Evolutionary conservation across 2,797 vertebrate species (phyloP).

Genomic region (Pseudochirops cupreus): DNA sequence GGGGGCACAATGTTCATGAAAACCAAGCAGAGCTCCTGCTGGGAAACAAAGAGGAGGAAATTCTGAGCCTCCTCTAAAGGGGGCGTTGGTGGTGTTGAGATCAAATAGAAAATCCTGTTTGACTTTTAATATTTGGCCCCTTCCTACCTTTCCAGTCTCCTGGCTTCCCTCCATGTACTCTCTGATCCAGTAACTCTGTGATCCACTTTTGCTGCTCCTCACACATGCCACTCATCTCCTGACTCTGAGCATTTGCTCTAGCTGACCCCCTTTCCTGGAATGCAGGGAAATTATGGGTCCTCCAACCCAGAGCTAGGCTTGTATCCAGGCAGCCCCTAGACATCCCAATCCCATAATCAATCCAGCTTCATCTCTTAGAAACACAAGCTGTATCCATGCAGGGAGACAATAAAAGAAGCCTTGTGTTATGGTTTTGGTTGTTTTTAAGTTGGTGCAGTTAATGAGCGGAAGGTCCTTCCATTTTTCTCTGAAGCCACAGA

Average conservation of each 20-base stretch:
- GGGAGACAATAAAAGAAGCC: background rate
- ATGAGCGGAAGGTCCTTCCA: background rate
- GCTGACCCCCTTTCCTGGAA: background rate
- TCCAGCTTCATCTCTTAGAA: background rate
- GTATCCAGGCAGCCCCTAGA: background rate
- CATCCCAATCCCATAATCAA: background rate
- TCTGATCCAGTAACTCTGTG: background rate
- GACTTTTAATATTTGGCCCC: background rate
- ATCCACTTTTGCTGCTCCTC: background rate
- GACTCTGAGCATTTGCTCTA: background rate
- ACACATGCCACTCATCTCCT: background rate
- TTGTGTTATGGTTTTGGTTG: fast-evolving
- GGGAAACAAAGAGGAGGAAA: background rate
- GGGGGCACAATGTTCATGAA: background rate
- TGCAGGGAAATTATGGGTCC: background rate
- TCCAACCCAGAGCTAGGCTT: background rate
- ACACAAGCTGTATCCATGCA: too few relatives aligned
- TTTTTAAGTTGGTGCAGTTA: background rate
- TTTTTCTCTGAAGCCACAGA: background rate
- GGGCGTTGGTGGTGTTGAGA: background rate
- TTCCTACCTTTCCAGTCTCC: background rate
- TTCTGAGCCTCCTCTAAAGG: background rate
- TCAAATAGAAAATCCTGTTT: background rate
- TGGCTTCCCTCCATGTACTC: background rate
- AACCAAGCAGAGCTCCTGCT: background rate